Conservation (phyloP, 1,140 invertebrate species). For the Eubasilissa regina region DNA sequence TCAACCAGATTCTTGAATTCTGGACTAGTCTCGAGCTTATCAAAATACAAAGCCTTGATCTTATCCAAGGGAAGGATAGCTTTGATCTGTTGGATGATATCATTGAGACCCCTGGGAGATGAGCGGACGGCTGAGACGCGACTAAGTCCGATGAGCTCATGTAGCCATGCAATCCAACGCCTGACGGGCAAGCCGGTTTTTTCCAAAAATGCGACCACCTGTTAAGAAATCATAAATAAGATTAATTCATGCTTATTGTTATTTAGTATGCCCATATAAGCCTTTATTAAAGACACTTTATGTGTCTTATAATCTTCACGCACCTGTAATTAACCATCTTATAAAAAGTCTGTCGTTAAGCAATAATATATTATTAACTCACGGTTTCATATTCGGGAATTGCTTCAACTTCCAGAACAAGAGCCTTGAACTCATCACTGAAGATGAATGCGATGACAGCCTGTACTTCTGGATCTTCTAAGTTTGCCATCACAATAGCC, state of each 20-base stretch:
- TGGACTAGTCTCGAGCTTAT: conserved; percentile 20
- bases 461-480: neutral
- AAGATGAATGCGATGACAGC: neutral
- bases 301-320: too few relatives aligned
- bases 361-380: too few relatives aligned
- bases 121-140: neutral
- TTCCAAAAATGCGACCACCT: conserved; percentile 30
- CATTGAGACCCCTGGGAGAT: neutral
- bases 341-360: too few relatives aligned
- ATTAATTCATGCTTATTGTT: too few relatives aligned
- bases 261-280: too few relatives aligned
- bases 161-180: conserved; percentile 5
- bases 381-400: too few relatives aligned
- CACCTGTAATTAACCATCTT: too few relatives aligned
- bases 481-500: neutral
- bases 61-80: neutral
- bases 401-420: too few relatives aligned
- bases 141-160: conserved; percentile 20
- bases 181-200: conserved; percentile 33
- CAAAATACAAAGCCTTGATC: conserved; percentile 31
- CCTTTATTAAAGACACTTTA: too few relatives aligned
- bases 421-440: neutral
- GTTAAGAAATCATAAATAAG: neutral
- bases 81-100: conserved; percentile 34
- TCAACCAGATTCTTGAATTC: conserved; percentile 35